Evolutionary conservation across 2,113 vertebrate genomes (phyloP).

Genomic region (Xiphias gladius): DNA sequence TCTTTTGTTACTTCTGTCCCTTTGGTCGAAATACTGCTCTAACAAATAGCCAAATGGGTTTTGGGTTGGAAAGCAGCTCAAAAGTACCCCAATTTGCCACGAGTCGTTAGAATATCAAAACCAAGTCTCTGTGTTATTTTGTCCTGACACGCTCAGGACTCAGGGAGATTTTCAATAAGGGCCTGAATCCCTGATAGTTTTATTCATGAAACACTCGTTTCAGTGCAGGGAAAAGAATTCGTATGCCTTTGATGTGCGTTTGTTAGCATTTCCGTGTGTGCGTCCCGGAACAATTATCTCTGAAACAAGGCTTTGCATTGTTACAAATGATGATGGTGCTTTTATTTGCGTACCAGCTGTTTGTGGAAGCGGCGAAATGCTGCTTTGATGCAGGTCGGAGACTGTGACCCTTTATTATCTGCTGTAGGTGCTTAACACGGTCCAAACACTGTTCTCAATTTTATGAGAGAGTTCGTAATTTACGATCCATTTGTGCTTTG

Average conservation of each 20-base stretch:
- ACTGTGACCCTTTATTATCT: conserved; percentile 33
- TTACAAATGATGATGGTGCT: conserved; percentile 29
- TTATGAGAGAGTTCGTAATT: conserved; percentile 50
- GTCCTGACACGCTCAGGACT: conserved; percentile 40
- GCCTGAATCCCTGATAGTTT: conserved; percentile 52
- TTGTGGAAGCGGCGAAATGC: conserved; percentile 7
- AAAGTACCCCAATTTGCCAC: background rate
- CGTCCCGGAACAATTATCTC: conserved; percentile 5
- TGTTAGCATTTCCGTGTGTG: background rate
- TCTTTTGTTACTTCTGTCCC: conserved; percentile 1
- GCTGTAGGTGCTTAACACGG: background rate
- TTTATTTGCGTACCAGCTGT: conserved; percentile 45
- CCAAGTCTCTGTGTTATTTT: conserved; percentile 18
- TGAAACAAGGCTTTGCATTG: background rate
- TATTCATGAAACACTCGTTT: conserved; percentile 64
- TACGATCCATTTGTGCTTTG: conserved; percentile 31
- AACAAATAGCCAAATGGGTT: conserved; percentile 25
- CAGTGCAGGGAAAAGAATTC: conserved; percentile 40
- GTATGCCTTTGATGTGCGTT: conserved; percentile 41
- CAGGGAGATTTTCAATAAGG: conserved; percentile 17
- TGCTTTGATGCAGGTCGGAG: conserved; percentile 30
- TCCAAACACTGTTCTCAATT: conserved; percentile 20
- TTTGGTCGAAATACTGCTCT: background rate
- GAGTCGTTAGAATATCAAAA: conserved; percentile 35
- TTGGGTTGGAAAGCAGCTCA: conserved; percentile 21